Evolutionary conservation across 2,113 vertebrate genomes (phyloP).

Genomic region (Morone saxatilis): DNA sequence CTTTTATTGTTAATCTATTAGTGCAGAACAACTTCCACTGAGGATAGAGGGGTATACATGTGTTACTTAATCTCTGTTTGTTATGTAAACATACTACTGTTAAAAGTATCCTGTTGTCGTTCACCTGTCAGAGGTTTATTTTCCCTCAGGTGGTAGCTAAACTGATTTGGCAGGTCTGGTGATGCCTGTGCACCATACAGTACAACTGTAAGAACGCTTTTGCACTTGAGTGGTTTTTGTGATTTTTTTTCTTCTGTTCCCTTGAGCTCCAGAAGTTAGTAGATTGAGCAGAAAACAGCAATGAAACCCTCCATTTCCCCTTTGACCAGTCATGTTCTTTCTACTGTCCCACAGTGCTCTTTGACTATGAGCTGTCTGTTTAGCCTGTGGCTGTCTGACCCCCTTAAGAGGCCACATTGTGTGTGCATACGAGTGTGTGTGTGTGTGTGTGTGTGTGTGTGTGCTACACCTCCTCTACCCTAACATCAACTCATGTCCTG

Average conservation of each 20-base stretch:
- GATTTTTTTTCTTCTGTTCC: not conserved
- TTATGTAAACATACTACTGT: not conserved
- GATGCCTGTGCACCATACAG: not conserved
- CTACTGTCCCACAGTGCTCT: constrained; percentile 64
- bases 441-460: constrained; percentile 33
- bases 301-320: constrained; percentile 54
- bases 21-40: not conserved
- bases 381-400: constrained; percentile 77
- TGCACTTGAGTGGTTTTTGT: not conserved
- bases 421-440: constrained; percentile 10
- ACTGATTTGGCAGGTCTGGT: not conserved
- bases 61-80: not conserved
- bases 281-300: constrained; percentile 71
- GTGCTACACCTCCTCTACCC: constrained; percentile 64
- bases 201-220: not conserved
- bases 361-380: constrained; percentile 69
- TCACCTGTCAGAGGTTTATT: not conserved
- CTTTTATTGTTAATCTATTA: not conserved
- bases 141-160: not conserved
- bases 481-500: constrained; percentile 77
- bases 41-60: not conserved
- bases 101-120: not conserved
- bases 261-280: constrained; percentile 26
- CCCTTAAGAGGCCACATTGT: constrained; percentile 63
- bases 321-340: constrained; percentile 51